Evolutionary conservation across 2,888 invertebrate genomes (phyloP), one percentile per base, ranked within the genome.

Genomic region (Drosophila peninsularis): DNA sequence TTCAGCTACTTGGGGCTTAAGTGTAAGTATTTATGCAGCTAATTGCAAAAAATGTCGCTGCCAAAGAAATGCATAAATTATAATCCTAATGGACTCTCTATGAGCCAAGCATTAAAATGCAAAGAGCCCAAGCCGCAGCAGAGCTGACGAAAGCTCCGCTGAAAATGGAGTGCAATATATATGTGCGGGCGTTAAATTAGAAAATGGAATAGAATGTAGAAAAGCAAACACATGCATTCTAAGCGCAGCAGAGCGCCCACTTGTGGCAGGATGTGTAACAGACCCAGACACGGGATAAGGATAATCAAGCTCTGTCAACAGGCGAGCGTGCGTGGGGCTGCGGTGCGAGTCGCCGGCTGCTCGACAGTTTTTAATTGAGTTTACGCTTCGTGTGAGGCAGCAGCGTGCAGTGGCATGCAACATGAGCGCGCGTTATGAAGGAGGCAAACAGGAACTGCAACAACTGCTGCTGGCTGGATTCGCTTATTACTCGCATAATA

Each of bases 341-440:
- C 14, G 37, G 60, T 34, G 32, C 1, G 44, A 24, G 44, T 44
- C 24, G 44, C 44, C 44, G 70, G 76, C 69, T 71, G 50, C 87
- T 81, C 82, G 74, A 74, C 89, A 76, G 78, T 84, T 87, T 89
- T 86, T 86, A 86, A 86, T 86, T 86, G 89, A 89, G 85, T 86
- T 89, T 83, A 87, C 85, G 88, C 88, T 81, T 71, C 66, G 82
- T 69, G 71, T 73, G 72, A 64, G 65, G 49, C 58, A 45, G 62
- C 58, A 49, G 62, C 62, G 1, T 24, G 42, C 42, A 42, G 45
- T 45, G 19, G 65, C 66, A 67, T 62, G 62, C 75, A 79, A 68
- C 57, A 62, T 62, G 71, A 70, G 70, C 66, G 27, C n/a, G 45
- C 17, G 71, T 84, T 84, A 83, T 87, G 76, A 81, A 76, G 69